Evolutionary conservation across 2,888 invertebrate genomes (phyloP).

Genomic region (Norana najaformis): DNA sequence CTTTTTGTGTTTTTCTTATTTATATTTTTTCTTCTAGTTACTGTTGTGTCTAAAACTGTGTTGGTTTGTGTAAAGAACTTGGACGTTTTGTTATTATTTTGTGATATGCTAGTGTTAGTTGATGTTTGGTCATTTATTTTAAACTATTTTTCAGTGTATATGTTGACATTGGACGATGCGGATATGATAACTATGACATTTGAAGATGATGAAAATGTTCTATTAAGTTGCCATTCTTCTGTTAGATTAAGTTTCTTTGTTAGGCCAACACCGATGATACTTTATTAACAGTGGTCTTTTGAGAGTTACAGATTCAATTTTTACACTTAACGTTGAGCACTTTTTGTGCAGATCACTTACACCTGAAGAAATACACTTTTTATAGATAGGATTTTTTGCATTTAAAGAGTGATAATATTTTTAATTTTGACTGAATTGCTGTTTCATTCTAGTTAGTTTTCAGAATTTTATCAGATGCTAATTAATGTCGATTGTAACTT

Average conservation of each 20-base stretch:
- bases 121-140: neutral
- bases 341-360: constrained; percentile 5
- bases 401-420: neutral
- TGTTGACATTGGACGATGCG: neutral
- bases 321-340: neutral
- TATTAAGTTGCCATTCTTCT: neutral
- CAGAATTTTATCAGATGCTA: neutral
- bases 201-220: neutral
- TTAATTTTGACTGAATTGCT: neutral
- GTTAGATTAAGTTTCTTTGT: neutral
- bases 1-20: neutral
- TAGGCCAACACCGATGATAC: neutral
- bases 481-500: neutral
- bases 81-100: constrained; percentile 7
- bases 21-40: neutral
- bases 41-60: neutral
- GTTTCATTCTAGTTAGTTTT: constrained; percentile 14
- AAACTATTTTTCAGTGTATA: neutral
- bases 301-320: neutral
- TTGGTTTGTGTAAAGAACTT: neutral
- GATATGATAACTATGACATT: no score
- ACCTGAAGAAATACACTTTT: no score
- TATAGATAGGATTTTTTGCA: neutral
- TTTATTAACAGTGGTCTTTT: no score
- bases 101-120: neutral